Conservation (phyloP, 2,113 vertebrate genomes). For the Hassar affinis region DNA sequence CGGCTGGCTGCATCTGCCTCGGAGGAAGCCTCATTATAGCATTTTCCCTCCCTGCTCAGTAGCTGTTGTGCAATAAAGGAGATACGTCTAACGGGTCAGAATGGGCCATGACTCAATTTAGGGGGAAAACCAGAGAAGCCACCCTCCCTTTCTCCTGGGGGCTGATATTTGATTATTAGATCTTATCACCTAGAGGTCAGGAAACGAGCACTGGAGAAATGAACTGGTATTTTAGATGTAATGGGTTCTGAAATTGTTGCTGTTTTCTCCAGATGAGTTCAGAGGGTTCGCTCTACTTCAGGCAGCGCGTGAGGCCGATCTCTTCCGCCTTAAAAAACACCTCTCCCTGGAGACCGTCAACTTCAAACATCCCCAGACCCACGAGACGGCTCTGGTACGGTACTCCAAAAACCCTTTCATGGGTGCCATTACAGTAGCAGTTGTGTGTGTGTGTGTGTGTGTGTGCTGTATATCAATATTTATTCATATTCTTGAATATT, state of each 20-base stretch:
- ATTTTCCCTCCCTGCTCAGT: no score
- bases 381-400: constrained; percentile 91
- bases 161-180: not conserved
- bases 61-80: no score
- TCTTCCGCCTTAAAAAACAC: constrained; percentile 94
- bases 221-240: not conserved
- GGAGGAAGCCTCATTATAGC: no score
- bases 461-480: not conserved
- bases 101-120: not conserved
- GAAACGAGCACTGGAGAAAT: not conserved
- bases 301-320: constrained; percentile 92
- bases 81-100: no score
- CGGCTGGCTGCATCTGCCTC: no score
- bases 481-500: not conserved
- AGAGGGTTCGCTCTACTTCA: constrained; percentile 96
- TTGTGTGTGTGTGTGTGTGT: not conserved
- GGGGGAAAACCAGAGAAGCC: not conserved
- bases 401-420: not conserved
- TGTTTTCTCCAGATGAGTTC: constrained; percentile 84
- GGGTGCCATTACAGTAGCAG: constrained; percentile 51
- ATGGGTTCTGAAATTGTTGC: not conserved
- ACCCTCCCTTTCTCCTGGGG: no score
- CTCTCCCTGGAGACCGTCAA: constrained; percentile 97
- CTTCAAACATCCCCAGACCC: constrained; percentile 96
- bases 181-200: not conserved